Evolutionary conservation across 1,140 invertebrate species (phyloP), one percentile per base, ranked within the genome.

Genomic region (Drosophila setifemur): DNA sequence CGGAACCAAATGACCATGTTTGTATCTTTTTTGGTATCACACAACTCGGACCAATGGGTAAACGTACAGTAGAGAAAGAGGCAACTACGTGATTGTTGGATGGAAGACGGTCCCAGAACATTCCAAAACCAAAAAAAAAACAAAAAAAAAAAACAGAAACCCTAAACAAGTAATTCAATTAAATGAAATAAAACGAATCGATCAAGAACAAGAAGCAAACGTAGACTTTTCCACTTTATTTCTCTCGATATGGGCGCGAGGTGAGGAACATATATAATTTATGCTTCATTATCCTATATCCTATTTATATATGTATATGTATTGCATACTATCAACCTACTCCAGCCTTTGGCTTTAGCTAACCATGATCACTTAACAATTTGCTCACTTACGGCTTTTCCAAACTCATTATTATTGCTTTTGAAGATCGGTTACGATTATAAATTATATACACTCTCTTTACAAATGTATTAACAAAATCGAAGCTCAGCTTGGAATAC

Each of bases 1-100:
- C 78, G 63, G 53, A 83, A 83, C 73, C 79, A 83, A 37, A 85
- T 73, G 69, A 82, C 69, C 69, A 77, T 45, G 50, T 50, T 63
- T 68, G 66, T 48, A 37, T 69, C 50, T 37, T 43, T 69, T 69
- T 68, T 44, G 19, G 35, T 21, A 25, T 50, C 42, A 40, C 23
- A 35, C 47, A 64, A 53, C 63, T 67, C 63, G 61, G 63, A 67
- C 63, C 63, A 67, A 67, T 67, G 63, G 60, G 45, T 64, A 64
- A 61, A 48, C 28, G 28, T 23, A 48, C 25, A n/a, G n/a, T n/a
- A n/a, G n/a, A 35, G n/a, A 3, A 3, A 0, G 12, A 35, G 6
- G 6, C 19, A 21, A 43, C 37, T 53, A 47, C 26, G 42, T 64
- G 63, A 43, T 67, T 66, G 44, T 67, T 67, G 52, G 25, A 63